Evolutionary conservation across 2,888 invertebrate species (phyloP).

Genomic region (Mayetiola destructor): DNA sequence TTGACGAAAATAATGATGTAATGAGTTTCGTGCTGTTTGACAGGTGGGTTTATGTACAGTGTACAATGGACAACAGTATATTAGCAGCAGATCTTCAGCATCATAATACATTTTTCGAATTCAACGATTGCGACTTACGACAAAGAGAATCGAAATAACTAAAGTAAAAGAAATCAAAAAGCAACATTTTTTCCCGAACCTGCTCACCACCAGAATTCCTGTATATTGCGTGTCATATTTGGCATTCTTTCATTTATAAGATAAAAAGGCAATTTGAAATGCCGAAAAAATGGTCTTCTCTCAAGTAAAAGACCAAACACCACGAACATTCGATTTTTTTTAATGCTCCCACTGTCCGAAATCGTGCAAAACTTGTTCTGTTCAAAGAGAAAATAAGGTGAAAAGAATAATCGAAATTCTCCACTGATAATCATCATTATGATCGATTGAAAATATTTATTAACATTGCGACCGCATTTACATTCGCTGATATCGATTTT

Average conservation of each 20-base stretch:
- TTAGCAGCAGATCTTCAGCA: slow-evolving; percentile 6
- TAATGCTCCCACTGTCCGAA: neutral
- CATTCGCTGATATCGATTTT: too few relatives aligned
- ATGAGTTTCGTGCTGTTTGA: slow-evolving; percentile 9
- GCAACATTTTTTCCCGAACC: neutral
- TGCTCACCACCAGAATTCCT: neutral
- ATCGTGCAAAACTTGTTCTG: slow-evolving; percentile 2
- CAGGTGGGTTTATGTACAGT: neutral
- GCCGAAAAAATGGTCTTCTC: neutral
- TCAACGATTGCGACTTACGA: too few relatives aligned
- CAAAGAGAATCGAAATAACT: neutral
- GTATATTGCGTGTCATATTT: neutral
- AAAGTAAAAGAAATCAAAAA: neutral
- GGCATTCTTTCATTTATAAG: slow-evolving; percentile 1
- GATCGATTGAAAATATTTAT: slow-evolving; percentile 7
- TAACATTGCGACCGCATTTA: too few relatives aligned
- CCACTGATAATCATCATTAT: neutral
- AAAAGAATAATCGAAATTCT: slow-evolving; percentile 7
- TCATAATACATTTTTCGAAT: neutral
- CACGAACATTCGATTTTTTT: neutral
- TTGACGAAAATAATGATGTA: slow-evolving; percentile 12
- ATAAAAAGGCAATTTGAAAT: neutral
- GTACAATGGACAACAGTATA: too few relatives aligned
- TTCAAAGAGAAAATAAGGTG: neutral
- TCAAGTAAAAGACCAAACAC: too few relatives aligned